Conservation (phyloP, 2,797 vertebrate species). For the Semaprochilodus insignis region DNA sequence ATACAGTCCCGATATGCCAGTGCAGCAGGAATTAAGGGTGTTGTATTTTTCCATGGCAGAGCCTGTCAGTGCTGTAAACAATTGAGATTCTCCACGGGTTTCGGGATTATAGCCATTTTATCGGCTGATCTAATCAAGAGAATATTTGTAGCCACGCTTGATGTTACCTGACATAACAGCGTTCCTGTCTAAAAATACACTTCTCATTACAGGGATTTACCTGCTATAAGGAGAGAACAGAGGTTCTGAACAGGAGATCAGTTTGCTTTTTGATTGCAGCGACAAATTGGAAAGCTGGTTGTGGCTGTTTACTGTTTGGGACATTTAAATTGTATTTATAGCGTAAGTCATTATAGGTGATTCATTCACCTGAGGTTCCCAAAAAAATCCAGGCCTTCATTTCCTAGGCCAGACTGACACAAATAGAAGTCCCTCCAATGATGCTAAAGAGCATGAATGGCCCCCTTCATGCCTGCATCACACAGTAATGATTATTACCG, state of each 20-base stretch:
- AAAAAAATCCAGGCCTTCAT: not conserved
- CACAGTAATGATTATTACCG: slow-evolving; percentile 47
- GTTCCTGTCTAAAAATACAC: slow-evolving; percentile 63
- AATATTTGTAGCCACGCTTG: slow-evolving; percentile 66
- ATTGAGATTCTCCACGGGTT: slow-evolving; percentile 1
- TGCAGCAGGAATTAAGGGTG: not conserved
- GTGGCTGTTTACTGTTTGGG: slow-evolving; percentile 2
- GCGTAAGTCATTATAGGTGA: not conserved
- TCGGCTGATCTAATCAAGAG: slow-evolving; percentile 74
- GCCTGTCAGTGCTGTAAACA: not conserved
- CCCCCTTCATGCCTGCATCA: slow-evolving; percentile 31
- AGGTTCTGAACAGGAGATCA: slow-evolving; percentile 20
- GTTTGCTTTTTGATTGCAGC: slow-evolving; percentile 15
- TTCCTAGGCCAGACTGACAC: not conserved
- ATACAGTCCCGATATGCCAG: not conserved
- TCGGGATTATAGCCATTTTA: slow-evolving; percentile 73
- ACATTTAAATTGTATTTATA: not conserved
- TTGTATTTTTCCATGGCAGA: slow-evolving; percentile 12
- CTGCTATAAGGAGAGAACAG: not conserved
- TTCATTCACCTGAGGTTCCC: not conserved
- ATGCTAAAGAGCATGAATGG: not conserved
- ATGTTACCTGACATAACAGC: slow-evolving; percentile 68
- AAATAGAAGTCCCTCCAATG: not conserved
- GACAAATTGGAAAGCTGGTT: slow-evolving; percentile 1
- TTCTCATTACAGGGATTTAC: slow-evolving; percentile 27